A percentile compares a stretch with the other conserved stretches of the same genome.
Evolutionary conservation across 2,113 vertebrate species (phyloP).

Genomic region (Chroicocephalus ridibundus): DNA sequence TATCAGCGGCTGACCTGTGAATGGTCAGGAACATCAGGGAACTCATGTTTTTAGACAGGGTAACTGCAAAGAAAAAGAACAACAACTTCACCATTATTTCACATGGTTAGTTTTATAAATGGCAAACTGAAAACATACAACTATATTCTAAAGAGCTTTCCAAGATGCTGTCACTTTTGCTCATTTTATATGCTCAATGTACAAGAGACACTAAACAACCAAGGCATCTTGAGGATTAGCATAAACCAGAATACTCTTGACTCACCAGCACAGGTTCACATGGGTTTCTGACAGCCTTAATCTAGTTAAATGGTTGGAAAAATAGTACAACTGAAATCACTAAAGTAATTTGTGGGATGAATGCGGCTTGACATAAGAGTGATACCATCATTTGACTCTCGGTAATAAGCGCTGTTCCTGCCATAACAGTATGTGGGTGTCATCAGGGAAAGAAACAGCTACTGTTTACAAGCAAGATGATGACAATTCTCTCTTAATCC

Average conservation of each 20-base stretch:
- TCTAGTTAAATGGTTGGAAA: background rate
- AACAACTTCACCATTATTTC: conserved; percentile 4
- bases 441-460: background rate
- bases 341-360: background rate
- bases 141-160: background rate
- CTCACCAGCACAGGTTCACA: background rate
- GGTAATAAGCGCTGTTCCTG: background rate
- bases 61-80: conserved; percentile 77
- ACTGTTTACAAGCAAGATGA: background rate
- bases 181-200: background rate
- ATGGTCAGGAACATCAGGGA: conserved; percentile 79
- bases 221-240: background rate
- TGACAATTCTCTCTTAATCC: background rate
- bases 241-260: background rate
- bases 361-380: background rate
- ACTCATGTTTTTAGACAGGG: conserved; percentile 71
- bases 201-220: background rate
- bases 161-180: background rate
- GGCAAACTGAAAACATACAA: background rate
- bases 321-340: background rate
- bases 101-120: background rate
- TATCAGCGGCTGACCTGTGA: conserved; percentile 80
- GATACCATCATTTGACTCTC: background rate
- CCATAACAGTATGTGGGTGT: background rate
- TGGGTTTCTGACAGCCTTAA: background rate